Evolutionary conservation across 2,113 vertebrate genomes (phyloP).

Genomic region (Campylorhamphus procurvoides): DNA sequence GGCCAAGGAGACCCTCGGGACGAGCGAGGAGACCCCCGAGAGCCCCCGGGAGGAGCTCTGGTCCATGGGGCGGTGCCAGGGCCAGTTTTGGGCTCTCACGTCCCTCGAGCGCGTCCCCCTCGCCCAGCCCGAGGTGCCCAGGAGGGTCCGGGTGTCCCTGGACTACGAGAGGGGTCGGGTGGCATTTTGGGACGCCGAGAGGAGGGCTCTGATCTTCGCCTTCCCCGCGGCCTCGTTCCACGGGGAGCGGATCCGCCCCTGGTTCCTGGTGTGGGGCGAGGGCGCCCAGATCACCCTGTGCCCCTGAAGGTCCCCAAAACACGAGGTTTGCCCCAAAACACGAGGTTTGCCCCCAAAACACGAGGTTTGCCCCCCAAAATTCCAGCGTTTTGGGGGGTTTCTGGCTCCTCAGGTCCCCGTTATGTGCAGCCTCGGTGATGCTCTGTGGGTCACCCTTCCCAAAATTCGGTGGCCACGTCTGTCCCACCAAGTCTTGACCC

Average conservation of each 20-base stretch:
- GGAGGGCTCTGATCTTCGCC: not conserved
- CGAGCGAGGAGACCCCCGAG: not conserved
- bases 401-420: rapidly evolving
- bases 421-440: no score
- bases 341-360: no score
- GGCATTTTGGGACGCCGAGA: not conserved
- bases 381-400: not conserved
- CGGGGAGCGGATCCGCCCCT: not conserved
- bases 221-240: not conserved
- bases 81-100: conserved; percentile 27
- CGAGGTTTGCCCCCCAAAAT: not conserved
- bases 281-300: not conserved
- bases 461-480: no score
- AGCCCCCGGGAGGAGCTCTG: not conserved
- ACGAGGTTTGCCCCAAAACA: no score
- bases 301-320: not conserved
- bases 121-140: not conserved
- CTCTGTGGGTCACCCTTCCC: no score
- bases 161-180: not conserved
- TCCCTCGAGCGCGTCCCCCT: not conserved
- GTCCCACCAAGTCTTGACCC: rapidly evolving
- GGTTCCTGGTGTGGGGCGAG: conserved; percentile 33
- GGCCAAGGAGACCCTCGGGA: not conserved
- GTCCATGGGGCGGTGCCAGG: not conserved
- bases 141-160: not conserved